Evolutionary conservation across 2,797 vertebrate species (phyloP).

Genomic region (Acanthornis magna): DNA sequence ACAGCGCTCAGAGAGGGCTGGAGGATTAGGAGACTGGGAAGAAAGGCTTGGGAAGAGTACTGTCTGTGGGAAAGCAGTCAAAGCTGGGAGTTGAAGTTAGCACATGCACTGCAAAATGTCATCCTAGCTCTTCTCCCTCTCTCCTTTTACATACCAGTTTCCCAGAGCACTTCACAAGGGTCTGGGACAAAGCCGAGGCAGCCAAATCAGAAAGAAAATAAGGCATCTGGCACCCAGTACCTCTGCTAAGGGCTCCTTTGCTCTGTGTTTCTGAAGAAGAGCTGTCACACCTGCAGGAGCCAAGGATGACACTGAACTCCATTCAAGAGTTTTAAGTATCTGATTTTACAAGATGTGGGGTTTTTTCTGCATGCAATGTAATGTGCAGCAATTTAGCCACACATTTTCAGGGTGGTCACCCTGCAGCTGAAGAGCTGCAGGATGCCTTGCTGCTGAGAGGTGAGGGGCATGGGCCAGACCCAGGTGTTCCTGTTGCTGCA

Average conservation of each 20-base stretch:
- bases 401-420: not conserved
- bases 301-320: not conserved
- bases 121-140: not conserved
- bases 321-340: not conserved
- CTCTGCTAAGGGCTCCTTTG: not conserved
- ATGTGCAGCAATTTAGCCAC: not conserved
- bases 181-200: not conserved
- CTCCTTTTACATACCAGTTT: not conserved
- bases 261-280: not conserved
- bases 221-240: not conserved
- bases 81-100: not conserved
- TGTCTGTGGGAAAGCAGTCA: constrained; percentile 47
- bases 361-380: not conserved
- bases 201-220: not conserved
- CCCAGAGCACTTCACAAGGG: not conserved
- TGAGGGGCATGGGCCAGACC: not conserved
- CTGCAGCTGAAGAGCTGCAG: not conserved
- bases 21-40: not conserved
- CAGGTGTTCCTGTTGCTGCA: fast-evolving
- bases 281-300: not conserved
- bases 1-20: constrained; percentile 13
- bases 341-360: not conserved
- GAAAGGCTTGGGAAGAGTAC: not conserved
- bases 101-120: not conserved
- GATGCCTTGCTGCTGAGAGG: not conserved